A percentile compares a stretch with the other conserved stretches of the same genome.
Conservation (phyloP, 2,888 invertebrate species). For the Drosophila subsilvestris region DNA sequence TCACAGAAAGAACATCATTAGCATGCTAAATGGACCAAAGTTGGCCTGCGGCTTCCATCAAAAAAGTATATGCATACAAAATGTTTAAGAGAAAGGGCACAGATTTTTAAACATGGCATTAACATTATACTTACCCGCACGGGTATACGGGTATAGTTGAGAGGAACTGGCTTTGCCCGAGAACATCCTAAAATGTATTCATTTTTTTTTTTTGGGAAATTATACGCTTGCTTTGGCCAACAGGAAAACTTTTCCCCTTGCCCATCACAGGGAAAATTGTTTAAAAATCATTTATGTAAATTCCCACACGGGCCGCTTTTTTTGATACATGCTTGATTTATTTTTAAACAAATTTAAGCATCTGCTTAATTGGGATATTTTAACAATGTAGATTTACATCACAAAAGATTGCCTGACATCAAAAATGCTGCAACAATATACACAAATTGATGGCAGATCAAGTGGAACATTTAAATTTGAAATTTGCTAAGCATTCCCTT, state of each 20-base stretch:
- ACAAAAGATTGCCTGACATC: conserved; percentile 47
- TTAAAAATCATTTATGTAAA: conserved; percentile 64
- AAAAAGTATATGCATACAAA: conserved; percentile 2
- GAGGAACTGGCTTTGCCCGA: neutral
- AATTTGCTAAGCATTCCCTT: conserved; percentile 3
- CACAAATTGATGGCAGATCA: conserved; percentile 25
- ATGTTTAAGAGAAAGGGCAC: conserved; percentile 3
- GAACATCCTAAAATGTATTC: conserved; percentile 50
- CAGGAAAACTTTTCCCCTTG: conserved; percentile 47
- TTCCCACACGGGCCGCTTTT: conserved; percentile 23
- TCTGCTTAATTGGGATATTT: conserved; percentile 50
- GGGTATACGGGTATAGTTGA: neutral
- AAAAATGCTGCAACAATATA: neutral
- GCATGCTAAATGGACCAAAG: conserved; percentile 26
- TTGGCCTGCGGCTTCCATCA: neutral
- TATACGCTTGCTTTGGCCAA: conserved; percentile 46
- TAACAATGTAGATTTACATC: conserved; percentile 46
- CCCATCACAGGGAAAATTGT: conserved; percentile 32
- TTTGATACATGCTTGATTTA: conserved; percentile 25
- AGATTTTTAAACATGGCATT: conserved; percentile 4
- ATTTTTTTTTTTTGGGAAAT: conserved; percentile 48
- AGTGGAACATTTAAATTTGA: conserved; percentile 35
- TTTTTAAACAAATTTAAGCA: conserved; percentile 28
- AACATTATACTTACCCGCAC: neutral
- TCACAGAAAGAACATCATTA: conserved; percentile 14